A percentile compares a stretch with the other conserved stretches of the same genome.
Conservation (phyloP, 1,140 invertebrate species). For the Teleopsis dalmanni region DNA sequence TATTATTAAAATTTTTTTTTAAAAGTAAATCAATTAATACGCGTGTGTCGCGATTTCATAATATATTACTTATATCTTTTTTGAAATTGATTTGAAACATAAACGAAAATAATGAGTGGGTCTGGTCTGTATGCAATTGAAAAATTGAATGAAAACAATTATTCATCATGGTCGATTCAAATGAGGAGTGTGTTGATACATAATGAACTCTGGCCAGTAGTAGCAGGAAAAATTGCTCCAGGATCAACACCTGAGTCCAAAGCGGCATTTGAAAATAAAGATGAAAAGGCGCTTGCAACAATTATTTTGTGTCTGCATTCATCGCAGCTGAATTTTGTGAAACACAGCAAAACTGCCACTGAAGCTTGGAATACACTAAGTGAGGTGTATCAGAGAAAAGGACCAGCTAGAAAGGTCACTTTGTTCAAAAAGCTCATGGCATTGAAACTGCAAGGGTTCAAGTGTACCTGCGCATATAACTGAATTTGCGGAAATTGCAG, state of each 20-base stretch:
- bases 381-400: conserved; percentile 8
- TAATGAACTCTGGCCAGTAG: conserved; percentile 6
- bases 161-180: background rate
- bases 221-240: background rate
- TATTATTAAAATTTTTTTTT: no score
- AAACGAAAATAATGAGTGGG: background rate
- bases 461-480: conserved; percentile 7
- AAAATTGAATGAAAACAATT: conserved; percentile 5
- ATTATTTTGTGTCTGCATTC: background rate
- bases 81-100: conserved; percentile 5
- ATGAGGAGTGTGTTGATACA: conserved; percentile 6
- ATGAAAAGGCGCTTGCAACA: conserved; percentile 1
- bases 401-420: conserved; percentile 9
- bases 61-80: conserved; percentile 6
- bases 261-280: background rate
- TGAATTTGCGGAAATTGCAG: conserved; percentile 1
- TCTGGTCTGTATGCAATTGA: background rate
- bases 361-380: conserved; percentile 10
- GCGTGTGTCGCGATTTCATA: conserved; percentile 8
- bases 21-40: no score
- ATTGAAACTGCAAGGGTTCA: conserved; percentile 2
- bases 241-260: background rate
- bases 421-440: conserved; percentile 11
- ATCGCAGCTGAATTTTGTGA: background rate
- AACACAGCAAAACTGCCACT: background rate